Percentiles rank a stretch among this genome's conserved stretches.
Evolutionary conservation across 2,113 vertebrate species (phyloP).

Genomic region (Microcebus tavaratra): DNA sequence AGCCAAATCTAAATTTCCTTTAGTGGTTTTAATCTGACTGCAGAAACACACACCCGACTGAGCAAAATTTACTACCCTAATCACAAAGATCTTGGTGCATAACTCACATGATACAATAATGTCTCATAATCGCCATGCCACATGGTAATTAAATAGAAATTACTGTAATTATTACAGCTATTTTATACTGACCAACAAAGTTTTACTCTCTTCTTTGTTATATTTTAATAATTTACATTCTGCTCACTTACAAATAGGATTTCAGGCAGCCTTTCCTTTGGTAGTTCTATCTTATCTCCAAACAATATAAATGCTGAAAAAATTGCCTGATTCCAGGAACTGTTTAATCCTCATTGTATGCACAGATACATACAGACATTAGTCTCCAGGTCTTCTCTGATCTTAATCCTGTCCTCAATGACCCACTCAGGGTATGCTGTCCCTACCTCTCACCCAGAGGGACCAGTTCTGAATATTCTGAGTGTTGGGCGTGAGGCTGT

Average conservation of each 20-base stretch:
- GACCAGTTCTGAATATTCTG: not conserved
- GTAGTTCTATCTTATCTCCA: not conserved
- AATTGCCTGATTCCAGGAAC: not conserved
- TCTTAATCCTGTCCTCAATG: not conserved
- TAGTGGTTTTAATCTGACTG: slow-evolving; percentile 44
- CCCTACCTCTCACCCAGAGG: not conserved
- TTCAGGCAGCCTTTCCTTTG: slow-evolving; percentile 17
- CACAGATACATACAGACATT: not conserved
- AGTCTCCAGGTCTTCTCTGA: not conserved
- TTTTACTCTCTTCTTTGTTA: slow-evolving; percentile 22
- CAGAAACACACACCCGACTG: not conserved
- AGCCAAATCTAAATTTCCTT: slow-evolving; percentile 44
- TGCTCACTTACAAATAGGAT: slow-evolving; percentile 4
- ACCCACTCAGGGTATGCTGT: not conserved
- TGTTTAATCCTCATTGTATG: not conserved
- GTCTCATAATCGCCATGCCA: not conserved
- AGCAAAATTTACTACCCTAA: slow-evolving; percentile 28
- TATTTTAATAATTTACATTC: slow-evolving; percentile 38
- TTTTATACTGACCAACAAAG: slow-evolving; percentile 38
- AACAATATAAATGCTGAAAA: not conserved
- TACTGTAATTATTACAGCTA: slow-evolving; percentile 49
- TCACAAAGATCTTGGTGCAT: slow-evolving; percentile 51
- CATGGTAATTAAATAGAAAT: slow-evolving; percentile 62
- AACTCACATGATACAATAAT: slow-evolving; percentile 37
- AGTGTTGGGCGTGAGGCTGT: not conserved